A percentile compares a stretch with the other conserved stretches of the same genome.
phyloP scores from a whole-genome alignment of 2,113 vertebrate species.

The Oreochromis tanganicae region DNA sequence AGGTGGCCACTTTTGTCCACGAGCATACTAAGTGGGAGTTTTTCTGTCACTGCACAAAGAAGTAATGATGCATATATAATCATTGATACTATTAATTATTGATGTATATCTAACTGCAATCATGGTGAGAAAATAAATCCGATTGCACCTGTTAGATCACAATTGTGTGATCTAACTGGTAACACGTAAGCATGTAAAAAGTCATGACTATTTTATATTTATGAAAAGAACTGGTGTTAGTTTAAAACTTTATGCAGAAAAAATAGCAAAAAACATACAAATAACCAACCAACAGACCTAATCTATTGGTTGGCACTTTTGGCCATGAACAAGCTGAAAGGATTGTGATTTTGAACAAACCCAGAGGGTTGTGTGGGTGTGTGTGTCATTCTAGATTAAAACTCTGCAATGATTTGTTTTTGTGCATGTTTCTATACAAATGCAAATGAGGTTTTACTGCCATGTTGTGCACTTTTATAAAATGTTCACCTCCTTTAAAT shows the following conservation, averaged over 20 bases:
- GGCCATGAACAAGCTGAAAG: not conserved
- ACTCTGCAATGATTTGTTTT: conserved; percentile 20
- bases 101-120: not conserved
- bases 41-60: not conserved
- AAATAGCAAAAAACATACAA: not conserved
- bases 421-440: not conserved
- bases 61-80: not conserved
- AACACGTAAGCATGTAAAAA: not conserved
- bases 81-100: not conserved
- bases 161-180: not conserved
- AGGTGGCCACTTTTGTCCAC: not conserved
- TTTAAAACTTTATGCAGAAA: accelerated
- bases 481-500: conserved; percentile 19
- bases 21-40: not conserved
- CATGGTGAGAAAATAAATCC: not conserved
- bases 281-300: not conserved
- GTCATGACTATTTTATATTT: not conserved
- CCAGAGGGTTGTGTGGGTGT: not conserved
- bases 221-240: not conserved
- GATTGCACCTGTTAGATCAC: not conserved
- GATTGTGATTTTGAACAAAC: not conserved
- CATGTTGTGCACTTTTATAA: not conserved
- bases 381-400: not conserved
- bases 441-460: conserved; percentile 11
- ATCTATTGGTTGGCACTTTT: not conserved